Conservation (phyloP, 2,797 vertebrate genomes). For the Hyperoplus lanceolatus region DNA sequence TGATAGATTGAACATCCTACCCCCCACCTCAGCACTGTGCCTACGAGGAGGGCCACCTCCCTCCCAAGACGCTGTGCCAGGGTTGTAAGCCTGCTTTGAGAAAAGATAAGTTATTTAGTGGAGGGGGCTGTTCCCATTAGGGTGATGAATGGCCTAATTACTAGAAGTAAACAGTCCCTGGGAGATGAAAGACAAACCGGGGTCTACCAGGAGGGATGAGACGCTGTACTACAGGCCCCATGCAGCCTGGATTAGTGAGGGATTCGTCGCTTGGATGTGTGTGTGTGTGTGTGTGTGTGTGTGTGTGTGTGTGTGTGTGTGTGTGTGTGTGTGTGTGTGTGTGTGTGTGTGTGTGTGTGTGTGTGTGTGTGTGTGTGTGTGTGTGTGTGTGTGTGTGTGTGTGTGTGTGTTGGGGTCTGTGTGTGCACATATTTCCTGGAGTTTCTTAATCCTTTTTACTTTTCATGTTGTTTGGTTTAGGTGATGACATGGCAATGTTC, state of each 20-base stretch:
- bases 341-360: not conserved
- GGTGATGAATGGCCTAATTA: constrained; percentile 87
- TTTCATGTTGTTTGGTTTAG: constrained; percentile 15
- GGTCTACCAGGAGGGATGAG: constrained; percentile 69
- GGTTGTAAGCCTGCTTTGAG: constrained; percentile 59
- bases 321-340: constrained; percentile 19
- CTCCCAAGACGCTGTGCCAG: constrained; percentile 49
- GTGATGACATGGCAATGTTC: not conserved
- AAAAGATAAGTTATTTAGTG: constrained; percentile 75
- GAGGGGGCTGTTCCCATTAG: constrained; percentile 82
- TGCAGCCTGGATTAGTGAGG: constrained; percentile 60
- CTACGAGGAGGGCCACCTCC: constrained; percentile 57
- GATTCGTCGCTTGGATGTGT: constrained; percentile 45
- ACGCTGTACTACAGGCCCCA: constrained; percentile 65
- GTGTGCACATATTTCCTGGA: constrained; percentile 7
- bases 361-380: constrained; percentile 13
- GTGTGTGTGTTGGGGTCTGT: constrained; percentile 15
- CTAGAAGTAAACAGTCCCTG: constrained; percentile 79
- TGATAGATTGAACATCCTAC: constrained; percentile 69
- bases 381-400: constrained; percentile 22
- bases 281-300: too few relatives aligned
- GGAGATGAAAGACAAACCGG: constrained; percentile 77
- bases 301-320: constrained; percentile 21
- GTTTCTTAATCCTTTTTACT: constrained; percentile 38
- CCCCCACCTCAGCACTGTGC: constrained; percentile 35